phyloP scores from a whole-genome alignment of 2,797 vertebrate genomes.

The Eidolon dupreanum region DNA sequence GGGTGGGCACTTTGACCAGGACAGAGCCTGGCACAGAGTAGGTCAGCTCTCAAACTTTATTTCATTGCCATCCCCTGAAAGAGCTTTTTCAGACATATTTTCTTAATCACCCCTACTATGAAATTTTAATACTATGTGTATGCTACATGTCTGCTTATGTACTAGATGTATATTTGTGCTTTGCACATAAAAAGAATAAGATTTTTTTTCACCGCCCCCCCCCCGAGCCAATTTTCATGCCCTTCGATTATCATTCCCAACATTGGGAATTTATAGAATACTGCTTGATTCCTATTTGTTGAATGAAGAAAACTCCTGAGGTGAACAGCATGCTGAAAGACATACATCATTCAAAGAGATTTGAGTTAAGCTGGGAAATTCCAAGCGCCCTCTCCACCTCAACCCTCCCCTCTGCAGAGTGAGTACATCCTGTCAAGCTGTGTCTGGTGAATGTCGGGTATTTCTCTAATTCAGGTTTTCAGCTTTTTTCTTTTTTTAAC shows the following conservation, averaged over 20 bases:
- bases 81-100: neutral
- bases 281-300: neutral
- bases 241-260: neutral
- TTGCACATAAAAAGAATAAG: neutral
- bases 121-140: neutral
- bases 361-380: constrained; percentile 20
- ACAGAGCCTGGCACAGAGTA: neutral
- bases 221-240: neutral
- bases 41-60: neutral
- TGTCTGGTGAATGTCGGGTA: neutral
- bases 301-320: neutral
- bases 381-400: neutral
- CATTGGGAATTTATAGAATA: neutral
- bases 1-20: neutral
- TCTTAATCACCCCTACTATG: neutral
- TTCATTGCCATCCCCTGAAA: neutral
- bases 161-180: neutral
- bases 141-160: too few species aligned
- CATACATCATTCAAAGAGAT: neutral
- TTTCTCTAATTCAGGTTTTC: constrained; percentile 51
- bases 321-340: neutral
- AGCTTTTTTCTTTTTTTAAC: neutral
- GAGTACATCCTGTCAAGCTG: neutral
- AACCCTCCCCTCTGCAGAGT: neutral
- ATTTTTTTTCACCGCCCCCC: neutral